Conservation (phyloP, 2,797 vertebrate species). For the Sebastes cheni region DNA sequence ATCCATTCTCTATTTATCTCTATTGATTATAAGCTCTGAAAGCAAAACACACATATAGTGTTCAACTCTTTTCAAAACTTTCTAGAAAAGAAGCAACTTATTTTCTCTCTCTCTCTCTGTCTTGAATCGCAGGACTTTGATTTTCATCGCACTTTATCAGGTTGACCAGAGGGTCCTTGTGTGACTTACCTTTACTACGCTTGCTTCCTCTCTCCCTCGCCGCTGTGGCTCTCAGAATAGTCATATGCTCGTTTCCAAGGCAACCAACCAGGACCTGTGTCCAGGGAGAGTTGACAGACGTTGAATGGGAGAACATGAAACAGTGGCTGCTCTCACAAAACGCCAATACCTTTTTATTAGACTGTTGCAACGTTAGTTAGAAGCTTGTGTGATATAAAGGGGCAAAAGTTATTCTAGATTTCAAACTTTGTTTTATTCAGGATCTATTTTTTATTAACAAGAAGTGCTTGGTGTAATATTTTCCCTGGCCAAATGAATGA, state of each 20-base stretch:
- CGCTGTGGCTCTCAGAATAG: slow-evolving; percentile 72
- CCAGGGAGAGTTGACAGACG: slow-evolving; percentile 69
- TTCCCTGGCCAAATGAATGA: slow-evolving; percentile 33
- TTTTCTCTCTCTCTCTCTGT: slow-evolving; percentile 7
- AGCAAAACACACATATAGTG: slow-evolving; percentile 33
- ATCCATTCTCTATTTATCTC: slow-evolving; percentile 30
- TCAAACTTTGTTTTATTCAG: slow-evolving; percentile 15
- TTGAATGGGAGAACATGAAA: slow-evolving; percentile 62
- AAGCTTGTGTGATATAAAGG: background rate
- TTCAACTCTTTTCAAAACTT: slow-evolving; percentile 28
- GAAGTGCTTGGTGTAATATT: slow-evolving; percentile 25
- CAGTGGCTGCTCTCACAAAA: slow-evolving; percentile 46
- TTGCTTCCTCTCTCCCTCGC: slow-evolving; percentile 59
- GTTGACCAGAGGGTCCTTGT: slow-evolving; percentile 72
- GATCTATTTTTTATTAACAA: background rate
- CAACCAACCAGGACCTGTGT: slow-evolving; percentile 78
- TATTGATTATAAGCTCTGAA: slow-evolving; percentile 48
- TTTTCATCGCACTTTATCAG: slow-evolving; percentile 67
- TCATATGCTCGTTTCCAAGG: slow-evolving; percentile 83
- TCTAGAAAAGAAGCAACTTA: slow-evolving; percentile 28
- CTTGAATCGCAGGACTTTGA: slow-evolving; percentile 45
- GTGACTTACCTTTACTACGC: slow-evolving; percentile 73
- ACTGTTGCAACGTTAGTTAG: background rate
- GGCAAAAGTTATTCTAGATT: background rate
- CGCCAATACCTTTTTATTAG: slow-evolving; percentile 38